Conservation (phyloP, 2,797 vertebrate genomes). For the Leptatherina wallacei region DNA sequence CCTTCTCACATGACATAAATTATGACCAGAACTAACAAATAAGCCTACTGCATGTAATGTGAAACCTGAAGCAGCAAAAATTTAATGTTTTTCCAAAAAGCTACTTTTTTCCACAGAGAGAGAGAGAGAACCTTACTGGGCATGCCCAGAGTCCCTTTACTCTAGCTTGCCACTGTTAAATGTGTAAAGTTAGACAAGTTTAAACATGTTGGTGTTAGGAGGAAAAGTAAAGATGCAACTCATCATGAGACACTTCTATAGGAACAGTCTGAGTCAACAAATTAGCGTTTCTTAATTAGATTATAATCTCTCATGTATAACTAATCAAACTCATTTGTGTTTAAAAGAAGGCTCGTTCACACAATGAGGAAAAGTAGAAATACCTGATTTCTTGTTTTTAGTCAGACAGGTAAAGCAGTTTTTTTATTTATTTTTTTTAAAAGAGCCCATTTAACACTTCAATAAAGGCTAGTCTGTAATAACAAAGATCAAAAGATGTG, state of each 20-base stretch:
- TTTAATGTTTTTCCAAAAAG: not conserved
- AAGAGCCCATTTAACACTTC: constrained; percentile 1
- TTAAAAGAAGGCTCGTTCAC: not conserved
- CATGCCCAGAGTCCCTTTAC: not conserved
- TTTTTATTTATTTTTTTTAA: no score
- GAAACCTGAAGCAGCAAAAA: not conserved
- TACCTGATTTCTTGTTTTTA: constrained; percentile 12
- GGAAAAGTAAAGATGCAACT: not conserved
- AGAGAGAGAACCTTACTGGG: not conserved
- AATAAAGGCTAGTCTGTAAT: constrained; percentile 16
- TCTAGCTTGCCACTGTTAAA: not conserved
- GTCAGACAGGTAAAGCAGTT: not conserved
- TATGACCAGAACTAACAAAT: no score
- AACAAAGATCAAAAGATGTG: constrained; percentile 23
- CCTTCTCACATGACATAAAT: no score
- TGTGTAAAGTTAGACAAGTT: not conserved
- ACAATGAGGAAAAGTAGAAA: not conserved
- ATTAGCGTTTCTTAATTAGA: not conserved
- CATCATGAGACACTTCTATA: not conserved
- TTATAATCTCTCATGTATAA: not conserved
- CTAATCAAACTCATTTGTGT: not conserved
- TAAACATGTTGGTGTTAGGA: not conserved
- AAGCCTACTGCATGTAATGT: not conserved
- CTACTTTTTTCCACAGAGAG: not conserved
- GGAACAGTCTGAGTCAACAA: not conserved